Base-by-base conservation (phyloP, 2,797 vertebrate genomes). In the Perodicticus potto region DNA sequence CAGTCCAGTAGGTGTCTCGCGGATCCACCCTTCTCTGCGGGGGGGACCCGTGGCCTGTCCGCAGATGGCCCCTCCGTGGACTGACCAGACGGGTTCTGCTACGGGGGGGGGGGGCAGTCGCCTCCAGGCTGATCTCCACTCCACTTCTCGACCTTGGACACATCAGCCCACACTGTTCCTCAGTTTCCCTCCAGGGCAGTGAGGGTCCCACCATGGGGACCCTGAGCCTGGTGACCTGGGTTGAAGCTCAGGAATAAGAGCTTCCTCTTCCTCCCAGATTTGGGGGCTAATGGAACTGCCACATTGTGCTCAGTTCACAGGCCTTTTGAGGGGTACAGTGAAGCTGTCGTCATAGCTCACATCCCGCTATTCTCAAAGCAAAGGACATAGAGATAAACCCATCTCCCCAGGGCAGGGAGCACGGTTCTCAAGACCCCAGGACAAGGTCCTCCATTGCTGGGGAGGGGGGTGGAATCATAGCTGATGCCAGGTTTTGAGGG, bases 1-100 rank as follows among this genome's bases (percentile, higher is more conserved):
- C 99, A 99, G 99, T 99, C 99, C 98, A 99, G 99, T 99, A 99
- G 99, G 99, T 99, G 99, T 99, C 98, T 96, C 96, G 97, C 94
- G 97, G 98, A 94, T 96, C 94, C 95, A 89, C 86, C 97, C 97
- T 98, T 97, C 94, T 95, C 98, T 97, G 96, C 97, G 97, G 98
- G 98, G 93, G 92, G 91, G 69, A n/a, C 92, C 95, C 76, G 70
- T 55, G 37, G 73, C 86, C 29, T 13, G 57, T 23, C 77, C 1
- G 32, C 76, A 9, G 20, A 23, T 32, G 5, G 57, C 17, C 22
- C 80, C 69, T 63, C 43, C 17, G 63, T 0, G 25, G 81, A 22
- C 7, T 16, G 86, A 96, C 93, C 86, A 16, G 96, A 86, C 95
- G 83, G 97, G 97, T 98, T 98, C 98, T 96, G 93, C 76, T 97